Percentiles rank a stretch among this genome's conserved stretches.
phyloP scores from a whole-genome alignment of 2,113 vertebrate species.

The Nothobranchius furzeri region DNA sequence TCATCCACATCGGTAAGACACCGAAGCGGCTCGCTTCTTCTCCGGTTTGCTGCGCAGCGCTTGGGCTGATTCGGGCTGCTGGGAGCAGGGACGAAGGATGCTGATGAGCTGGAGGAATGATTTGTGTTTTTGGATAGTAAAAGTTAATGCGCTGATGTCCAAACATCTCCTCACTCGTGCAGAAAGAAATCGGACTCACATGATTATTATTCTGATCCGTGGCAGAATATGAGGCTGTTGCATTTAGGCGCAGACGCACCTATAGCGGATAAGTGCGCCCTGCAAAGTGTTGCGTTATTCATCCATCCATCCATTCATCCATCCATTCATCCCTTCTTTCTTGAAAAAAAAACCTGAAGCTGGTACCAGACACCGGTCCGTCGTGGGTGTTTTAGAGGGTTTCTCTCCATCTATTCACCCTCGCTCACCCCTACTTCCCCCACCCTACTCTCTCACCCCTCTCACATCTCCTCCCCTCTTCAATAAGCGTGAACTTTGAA shows the following conservation, averaged over 20 bases:
- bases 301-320: not conserved
- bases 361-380: constrained; percentile 26
- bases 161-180: not conserved
- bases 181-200: not conserved
- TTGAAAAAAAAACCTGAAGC: not conserved
- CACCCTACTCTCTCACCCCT: not conserved
- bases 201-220: constrained; percentile 37
- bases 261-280: constrained; percentile 32
- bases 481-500: constrained; percentile 80
- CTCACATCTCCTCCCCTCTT: constrained; percentile 50
- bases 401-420: constrained; percentile 31
- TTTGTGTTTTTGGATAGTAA: not conserved
- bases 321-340: not conserved
- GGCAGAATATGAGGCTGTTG: constrained; percentile 42
- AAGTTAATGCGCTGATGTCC: constrained; percentile 2
- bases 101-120: not conserved
- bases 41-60: constrained; percentile 10
- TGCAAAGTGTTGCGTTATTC: constrained; percentile 57
- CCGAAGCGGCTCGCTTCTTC: not conserved
- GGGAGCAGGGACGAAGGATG: not conserved
- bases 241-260: constrained; percentile 40
- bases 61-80: not conserved
- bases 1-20: constrained; percentile 97
- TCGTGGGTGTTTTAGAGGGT: constrained; percentile 58
- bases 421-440: not conserved